These are phyloP conservation scores for Mamestra brassicae DNA, from an alignment of 2,888 invertebrate species.

Conservation along the genomic window DNA sequence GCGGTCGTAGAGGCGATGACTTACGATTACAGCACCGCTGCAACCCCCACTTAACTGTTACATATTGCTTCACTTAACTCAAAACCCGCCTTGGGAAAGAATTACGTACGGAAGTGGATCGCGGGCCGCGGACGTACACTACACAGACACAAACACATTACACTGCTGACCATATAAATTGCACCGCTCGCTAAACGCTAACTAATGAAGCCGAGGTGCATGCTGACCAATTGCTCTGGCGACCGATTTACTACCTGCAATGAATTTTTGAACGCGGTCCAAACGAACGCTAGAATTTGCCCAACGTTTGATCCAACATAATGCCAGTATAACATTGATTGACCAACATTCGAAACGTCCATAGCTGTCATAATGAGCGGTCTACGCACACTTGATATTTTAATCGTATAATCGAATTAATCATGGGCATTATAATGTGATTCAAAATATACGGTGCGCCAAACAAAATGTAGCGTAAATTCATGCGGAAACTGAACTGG, in stretches of 20 bases:
- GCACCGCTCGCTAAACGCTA: conserved; percentile 57
- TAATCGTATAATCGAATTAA: conserved; percentile 55
- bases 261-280: conserved; percentile 44
- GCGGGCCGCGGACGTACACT: conserved; percentile 70
- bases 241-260: conserved; percentile 49
- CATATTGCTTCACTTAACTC: conserved; percentile 86
- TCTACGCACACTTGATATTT: conserved; percentile 31
- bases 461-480: conserved; percentile 74
- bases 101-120: conserved; percentile 77
- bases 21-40: conserved; percentile 78
- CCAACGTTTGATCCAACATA: conserved; percentile 9
- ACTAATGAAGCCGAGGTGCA: conserved; percentile 62
- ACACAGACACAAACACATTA: conserved; percentile 76
- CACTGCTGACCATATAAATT: conserved; percentile 72
- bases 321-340: conserved; percentile 21
- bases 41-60: conserved; percentile 84
- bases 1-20: conserved; percentile 80
- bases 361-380: conserved; percentile 25
- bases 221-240: conserved; percentile 57
- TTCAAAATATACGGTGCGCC: conserved; percentile 62
- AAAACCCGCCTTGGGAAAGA: conserved; percentile 80
- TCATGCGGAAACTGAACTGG: conserved; percentile 76
- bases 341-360: conserved; percentile 22
- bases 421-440: conserved; percentile 55
- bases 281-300: conserved; percentile 23